phyloP scores from a whole-genome alignment of 2,113 vertebrate species.

The Heterochromis multidens region DNA sequence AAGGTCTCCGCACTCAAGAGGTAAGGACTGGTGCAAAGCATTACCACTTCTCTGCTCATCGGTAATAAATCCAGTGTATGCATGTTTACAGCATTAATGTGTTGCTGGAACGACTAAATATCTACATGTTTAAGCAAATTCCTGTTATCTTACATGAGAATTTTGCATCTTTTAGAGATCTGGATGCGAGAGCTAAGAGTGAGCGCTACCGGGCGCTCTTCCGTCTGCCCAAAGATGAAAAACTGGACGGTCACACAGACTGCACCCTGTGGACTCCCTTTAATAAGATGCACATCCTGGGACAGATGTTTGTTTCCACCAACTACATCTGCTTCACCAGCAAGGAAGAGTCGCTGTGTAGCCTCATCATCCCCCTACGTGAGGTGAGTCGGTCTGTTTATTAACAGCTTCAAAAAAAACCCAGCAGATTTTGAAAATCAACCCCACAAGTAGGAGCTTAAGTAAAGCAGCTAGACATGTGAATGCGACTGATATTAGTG shows the following conservation, averaged over 20 bases:
- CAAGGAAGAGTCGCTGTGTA: slow-evolving; percentile 93
- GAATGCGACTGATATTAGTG: background rate
- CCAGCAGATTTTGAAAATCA: background rate
- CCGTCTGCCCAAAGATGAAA: slow-evolving; percentile 95
- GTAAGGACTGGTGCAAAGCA: slow-evolving; percentile 62
- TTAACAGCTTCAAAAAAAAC: background rate
- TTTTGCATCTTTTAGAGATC: slow-evolving; percentile 76
- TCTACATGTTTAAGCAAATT: background rate
- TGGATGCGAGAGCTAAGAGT: slow-evolving; percentile 95
- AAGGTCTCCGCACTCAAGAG: slow-evolving; percentile 95
- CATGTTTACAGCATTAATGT: background rate
- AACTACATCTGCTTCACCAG: slow-evolving; percentile 99
- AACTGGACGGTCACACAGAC: slow-evolving; percentile 94
- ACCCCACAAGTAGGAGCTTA: background rate
- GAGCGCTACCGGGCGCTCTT: slow-evolving; percentile 92
- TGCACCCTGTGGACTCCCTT: slow-evolving; percentile 98
- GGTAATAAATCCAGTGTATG: background rate
- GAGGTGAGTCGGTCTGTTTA: slow-evolving; percentile 75
- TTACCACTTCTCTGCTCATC: background rate
- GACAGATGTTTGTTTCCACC: slow-evolving; percentile 98
- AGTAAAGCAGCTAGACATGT: background rate
- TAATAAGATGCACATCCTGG: slow-evolving; percentile 97
- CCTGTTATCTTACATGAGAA: background rate
- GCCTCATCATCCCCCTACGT: slow-evolving; percentile 95
- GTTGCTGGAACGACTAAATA: background rate